Conservation (phyloP, 2,888 invertebrate genomes). For the Netelia virgata region DNA sequence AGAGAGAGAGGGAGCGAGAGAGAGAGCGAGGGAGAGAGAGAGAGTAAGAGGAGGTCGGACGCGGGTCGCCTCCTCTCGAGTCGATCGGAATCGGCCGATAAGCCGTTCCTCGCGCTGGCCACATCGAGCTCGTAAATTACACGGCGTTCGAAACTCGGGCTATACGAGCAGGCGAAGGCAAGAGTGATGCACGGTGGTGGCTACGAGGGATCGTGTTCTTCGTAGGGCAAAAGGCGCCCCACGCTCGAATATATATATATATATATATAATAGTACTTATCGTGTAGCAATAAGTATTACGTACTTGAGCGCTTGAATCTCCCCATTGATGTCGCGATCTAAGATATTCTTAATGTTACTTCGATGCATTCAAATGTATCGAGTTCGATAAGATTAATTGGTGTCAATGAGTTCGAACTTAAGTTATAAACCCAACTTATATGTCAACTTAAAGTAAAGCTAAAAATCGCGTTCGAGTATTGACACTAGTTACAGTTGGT, state of each 20-base stretch:
- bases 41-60: constrained; percentile 36
- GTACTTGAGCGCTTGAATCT: constrained; percentile 62
- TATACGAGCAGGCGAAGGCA: constrained; percentile 50
- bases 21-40: constrained; percentile 25
- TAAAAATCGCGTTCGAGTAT: no score
- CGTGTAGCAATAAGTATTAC: constrained; percentile 70
- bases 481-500: no score
- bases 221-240: constrained; percentile 64
- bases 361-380: constrained; percentile 35
- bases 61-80: constrained; percentile 71
- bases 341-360: constrained; percentile 57
- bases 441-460: no score
- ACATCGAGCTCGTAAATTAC: constrained; percentile 69
- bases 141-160: constrained; percentile 61
- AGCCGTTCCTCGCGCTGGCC: constrained; percentile 67
- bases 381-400: constrained; percentile 7
- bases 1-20: constrained; percentile 2
- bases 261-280: constrained; percentile 62
- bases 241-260: constrained; percentile 49
- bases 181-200: constrained; percentile 68
- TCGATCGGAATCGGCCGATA: constrained; percentile 79
- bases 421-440: neutral
- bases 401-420: neutral
- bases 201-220: constrained; percentile 67
- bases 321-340: constrained; percentile 62